Conservation (phyloP, 2,797 vertebrate species). For the Rhincodon typus region DNA sequence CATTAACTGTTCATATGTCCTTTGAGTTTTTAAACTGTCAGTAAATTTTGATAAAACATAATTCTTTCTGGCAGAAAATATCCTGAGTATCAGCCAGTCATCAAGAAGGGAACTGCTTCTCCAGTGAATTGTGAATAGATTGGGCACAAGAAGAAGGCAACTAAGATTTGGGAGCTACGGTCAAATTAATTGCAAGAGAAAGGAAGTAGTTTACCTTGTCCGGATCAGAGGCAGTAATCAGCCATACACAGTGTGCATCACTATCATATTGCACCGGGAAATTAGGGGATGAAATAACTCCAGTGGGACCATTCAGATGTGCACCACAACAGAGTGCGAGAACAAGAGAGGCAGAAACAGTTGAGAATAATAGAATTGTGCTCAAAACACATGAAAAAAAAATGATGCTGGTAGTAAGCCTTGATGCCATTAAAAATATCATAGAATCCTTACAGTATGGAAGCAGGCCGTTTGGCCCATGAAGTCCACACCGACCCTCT, state of each 20-base stretch:
- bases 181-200: conserved; percentile 26
- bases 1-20: neutral
- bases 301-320: conserved; percentile 79
- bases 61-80: neutral
- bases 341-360: conserved; percentile 26
- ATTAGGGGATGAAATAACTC: conserved; percentile 91
- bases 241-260: conserved; percentile 96
- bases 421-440: neutral
- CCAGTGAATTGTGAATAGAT: neutral
- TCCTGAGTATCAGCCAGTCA: neutral
- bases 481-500: too few relatives aligned
- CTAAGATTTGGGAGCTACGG: neutral
- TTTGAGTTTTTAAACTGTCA: neutral
- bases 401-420: neutral
- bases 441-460: too few relatives aligned
- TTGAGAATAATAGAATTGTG: neutral
- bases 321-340: too few relatives aligned
- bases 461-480: too few relatives aligned
- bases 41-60: neutral
- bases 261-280: conserved; percentile 97
- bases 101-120: too few relatives aligned
- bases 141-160: neutral
- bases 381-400: neutral
- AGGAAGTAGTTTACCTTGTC: conserved; percentile 69
- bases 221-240: conserved; percentile 82